Conservation (phyloP, 2,888 invertebrate species). For the Adelphocoris suturalis region DNA sequence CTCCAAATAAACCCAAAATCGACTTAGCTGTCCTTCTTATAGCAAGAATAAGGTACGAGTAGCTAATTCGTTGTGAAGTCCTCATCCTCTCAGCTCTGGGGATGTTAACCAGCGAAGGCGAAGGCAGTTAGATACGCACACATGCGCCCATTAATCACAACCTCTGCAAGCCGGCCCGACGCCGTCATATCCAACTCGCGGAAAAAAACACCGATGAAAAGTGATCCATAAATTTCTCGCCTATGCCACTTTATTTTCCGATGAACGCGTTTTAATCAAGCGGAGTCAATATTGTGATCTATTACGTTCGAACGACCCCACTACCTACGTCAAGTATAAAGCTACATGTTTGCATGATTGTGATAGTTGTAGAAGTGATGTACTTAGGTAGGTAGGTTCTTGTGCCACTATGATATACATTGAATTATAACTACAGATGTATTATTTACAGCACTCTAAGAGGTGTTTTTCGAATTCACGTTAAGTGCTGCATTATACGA, state of each 20-base stretch:
- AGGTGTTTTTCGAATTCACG: no score
- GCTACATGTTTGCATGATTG: no score
- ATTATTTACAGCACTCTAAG: no score
- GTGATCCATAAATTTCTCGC: background rate
- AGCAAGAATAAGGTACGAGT: no score
- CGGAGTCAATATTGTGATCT: background rate
- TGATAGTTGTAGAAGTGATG: no score
- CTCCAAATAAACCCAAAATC: no score
- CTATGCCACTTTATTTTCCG: background rate
- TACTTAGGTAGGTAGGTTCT: no score
- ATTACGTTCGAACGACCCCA: background rate
- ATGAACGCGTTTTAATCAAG: background rate
- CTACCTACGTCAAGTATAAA: no score
- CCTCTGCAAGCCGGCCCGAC: background rate
- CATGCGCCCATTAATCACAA: slow-evolving; percentile 20
- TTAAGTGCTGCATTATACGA: no score
- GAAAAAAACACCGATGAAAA: background rate
- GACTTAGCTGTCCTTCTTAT: no score
- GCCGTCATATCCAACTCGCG: background rate
- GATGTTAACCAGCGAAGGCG: background rate
- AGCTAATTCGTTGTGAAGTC: background rate
- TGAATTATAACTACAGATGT: no score
- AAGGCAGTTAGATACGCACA: slow-evolving; percentile 23
- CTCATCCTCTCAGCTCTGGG: background rate
- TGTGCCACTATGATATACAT: no score